Evolutionary conservation across 64 coral and sea anemone species (phyloP).

Genomic region (Porites australiensis): DNA sequence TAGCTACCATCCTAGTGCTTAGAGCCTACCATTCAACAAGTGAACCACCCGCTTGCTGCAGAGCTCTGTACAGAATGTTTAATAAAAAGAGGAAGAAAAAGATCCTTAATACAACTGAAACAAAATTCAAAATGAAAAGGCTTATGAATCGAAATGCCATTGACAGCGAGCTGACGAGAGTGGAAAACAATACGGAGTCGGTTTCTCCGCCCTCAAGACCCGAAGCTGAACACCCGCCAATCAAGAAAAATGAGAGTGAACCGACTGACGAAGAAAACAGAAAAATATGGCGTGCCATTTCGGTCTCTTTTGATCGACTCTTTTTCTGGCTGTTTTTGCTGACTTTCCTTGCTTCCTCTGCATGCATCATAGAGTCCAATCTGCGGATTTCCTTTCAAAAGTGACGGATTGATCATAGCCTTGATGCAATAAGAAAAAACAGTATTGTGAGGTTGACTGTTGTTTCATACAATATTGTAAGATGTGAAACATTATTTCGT

Average conservation of each 20-base stretch:
- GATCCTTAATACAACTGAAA: background rate
- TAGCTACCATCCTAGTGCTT: constrained; percentile 62
- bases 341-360: background rate
- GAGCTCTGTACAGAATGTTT: background rate
- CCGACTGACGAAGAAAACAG: background rate
- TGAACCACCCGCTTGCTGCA: constrained; percentile 3
- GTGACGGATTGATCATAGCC: no score
- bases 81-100: background rate
- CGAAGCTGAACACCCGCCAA: background rate
- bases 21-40: constrained; percentile 57
- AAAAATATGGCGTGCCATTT: constrained; percentile 23
- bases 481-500: no score
- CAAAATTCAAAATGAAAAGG: background rate
- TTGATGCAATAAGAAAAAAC: no score
- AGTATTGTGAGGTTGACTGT: no score
- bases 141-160: background rate
- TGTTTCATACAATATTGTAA: no score
- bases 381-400: no score
- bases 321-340: constrained; percentile 64
- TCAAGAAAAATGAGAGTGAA: background rate
- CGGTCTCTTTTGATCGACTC: constrained; percentile 3
- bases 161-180: background rate
- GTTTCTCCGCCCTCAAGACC: no score
- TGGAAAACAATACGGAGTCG: no score
- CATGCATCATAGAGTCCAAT: background rate